Evolutionary conservation across 2,113 vertebrate genomes (phyloP).

Genomic region (Mobula hypostoma): DNA sequence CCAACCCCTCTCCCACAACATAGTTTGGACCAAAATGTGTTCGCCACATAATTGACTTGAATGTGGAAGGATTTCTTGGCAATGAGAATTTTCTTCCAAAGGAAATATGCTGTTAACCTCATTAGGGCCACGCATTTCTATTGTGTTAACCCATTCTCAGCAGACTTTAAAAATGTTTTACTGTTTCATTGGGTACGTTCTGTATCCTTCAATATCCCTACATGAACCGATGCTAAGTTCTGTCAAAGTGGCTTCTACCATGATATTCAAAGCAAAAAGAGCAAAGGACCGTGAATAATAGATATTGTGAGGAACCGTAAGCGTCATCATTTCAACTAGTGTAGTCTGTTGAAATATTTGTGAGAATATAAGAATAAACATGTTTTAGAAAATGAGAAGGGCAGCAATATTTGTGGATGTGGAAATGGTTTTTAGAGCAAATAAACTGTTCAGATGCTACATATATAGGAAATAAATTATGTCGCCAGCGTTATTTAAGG

Average conservation of each 20-base stretch:
- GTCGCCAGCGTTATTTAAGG: slow-evolving; percentile 58
- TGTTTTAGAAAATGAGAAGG: slow-evolving; percentile 34
- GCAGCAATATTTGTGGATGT: slow-evolving; percentile 36
- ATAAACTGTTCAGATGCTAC: slow-evolving; percentile 44
- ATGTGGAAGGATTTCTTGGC: slow-evolving; percentile 30
- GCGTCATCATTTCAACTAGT: slow-evolving; percentile 35
- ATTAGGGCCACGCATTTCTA: slow-evolving; percentile 16
- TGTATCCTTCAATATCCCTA: slow-evolving; percentile 30
- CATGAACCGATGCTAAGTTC: neutral
- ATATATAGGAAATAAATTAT: slow-evolving; percentile 51
- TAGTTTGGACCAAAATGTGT: slow-evolving; percentile 38
- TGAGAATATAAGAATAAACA: slow-evolving; percentile 33
- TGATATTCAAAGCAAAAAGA: slow-evolving; percentile 29
- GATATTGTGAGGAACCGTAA: slow-evolving; percentile 34
- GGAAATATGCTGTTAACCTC: slow-evolving; percentile 19
- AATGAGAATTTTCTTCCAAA: slow-evolving; percentile 18
- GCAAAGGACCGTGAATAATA: slow-evolving; percentile 19
- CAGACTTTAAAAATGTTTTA: slow-evolving; percentile 24
- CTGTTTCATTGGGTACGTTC: slow-evolving; percentile 27
- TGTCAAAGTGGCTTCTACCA: slow-evolving; percentile 22
- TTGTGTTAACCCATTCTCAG: slow-evolving; percentile 28
- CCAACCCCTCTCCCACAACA: slow-evolving; percentile 37
- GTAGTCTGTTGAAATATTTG: slow-evolving; percentile 37
- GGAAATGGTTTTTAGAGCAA: slow-evolving; percentile 17
- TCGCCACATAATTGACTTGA: slow-evolving; percentile 32